These are phyloP conservation scores for Thripadectes ignobilis DNA, from an alignment of 2,797 vertebrate genomes.

Conservation along the genomic window DNA sequence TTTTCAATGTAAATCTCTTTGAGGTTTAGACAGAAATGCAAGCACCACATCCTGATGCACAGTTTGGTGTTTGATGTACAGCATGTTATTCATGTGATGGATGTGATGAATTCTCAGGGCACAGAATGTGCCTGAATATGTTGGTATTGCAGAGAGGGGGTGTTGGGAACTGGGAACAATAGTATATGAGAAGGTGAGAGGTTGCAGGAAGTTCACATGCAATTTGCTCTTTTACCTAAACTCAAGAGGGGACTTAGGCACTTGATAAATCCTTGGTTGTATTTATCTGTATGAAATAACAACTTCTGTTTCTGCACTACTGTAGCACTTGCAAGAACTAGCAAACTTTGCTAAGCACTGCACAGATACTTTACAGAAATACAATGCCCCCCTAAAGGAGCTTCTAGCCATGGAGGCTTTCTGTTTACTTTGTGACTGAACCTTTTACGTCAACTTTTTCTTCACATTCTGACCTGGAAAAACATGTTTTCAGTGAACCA, in stretches of 20 bases:
- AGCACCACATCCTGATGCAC: neutral
- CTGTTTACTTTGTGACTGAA: neutral
- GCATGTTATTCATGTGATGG: fast-evolving
- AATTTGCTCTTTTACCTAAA: neutral
- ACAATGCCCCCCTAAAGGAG: neutral
- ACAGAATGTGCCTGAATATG: neutral
- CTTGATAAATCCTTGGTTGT: neutral
- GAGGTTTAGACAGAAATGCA: neutral
- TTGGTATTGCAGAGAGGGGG: neutral
- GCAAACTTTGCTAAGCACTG: neutral
- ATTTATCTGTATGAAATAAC: neutral
- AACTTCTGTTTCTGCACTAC: neutral
- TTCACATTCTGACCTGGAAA: neutral
- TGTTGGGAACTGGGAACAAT: neutral
- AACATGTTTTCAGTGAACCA: neutral
- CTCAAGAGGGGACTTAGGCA: neutral
- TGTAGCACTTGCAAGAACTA: neutral
- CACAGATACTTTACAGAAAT: neutral
- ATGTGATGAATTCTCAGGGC: neutral
- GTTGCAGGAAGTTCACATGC: neutral
- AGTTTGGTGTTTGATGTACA: neutral
- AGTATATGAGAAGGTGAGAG: neutral
- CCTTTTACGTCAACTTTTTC: neutral
- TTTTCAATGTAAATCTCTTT: neutral
- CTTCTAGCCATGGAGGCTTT: neutral